Base-by-base conservation (phyloP, 2,888 invertebrate species). In the Leptogaster cylindrica region DNA sequence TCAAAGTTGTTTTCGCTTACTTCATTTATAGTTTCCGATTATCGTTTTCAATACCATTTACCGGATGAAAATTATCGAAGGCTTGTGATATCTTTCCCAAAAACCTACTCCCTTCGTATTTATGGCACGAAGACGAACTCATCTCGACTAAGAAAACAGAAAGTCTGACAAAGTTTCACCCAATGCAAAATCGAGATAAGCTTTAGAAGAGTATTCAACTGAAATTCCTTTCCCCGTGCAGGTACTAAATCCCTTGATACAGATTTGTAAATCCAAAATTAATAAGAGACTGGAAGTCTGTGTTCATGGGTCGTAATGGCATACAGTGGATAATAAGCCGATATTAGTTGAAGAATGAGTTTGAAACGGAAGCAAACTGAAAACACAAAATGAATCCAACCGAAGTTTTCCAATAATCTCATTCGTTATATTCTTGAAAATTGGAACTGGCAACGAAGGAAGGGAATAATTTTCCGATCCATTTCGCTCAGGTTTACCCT, bases 221-320 rank as follows among this genome's bases (percentile, higher is more conserved):
- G 33, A 52, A 52, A 52, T 52, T 52, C 28, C 33, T 52, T 33
- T 33, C 31, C 20, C 33, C n/a, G 20, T n/a, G n/a, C n/a, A n/a
- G n/a, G n/a, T n/a, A n/a, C n/a, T n/a, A n/a, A n/a, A n/a, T n/a
- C n/a, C n/a, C n/a, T n/a, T n/a, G n/a, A n/a, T n/a, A n/a, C n/a
- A 58, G 41, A 41, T 39, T 58, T 39, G 16, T 23, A 41, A 58
- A 58, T 58, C 39, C 41, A 39, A 41, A 58, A 58, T 39, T 58
- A 58, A 58, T 58, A 58, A 58, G 41, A 25, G 25, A 39, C 20
- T 23, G 39, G 39, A 58, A 41, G 58, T 58, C 58, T 41, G 16
- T 39, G 20, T 31, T 31, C 33, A 14, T 16, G 18, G 16, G n/a
- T 39, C 3, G n/a, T 25, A 39, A 23, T 41, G 39, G 23, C 14